Evolutionary conservation across 2,113 vertebrate species (phyloP).

Genomic region (Raja brachyura): DNA sequence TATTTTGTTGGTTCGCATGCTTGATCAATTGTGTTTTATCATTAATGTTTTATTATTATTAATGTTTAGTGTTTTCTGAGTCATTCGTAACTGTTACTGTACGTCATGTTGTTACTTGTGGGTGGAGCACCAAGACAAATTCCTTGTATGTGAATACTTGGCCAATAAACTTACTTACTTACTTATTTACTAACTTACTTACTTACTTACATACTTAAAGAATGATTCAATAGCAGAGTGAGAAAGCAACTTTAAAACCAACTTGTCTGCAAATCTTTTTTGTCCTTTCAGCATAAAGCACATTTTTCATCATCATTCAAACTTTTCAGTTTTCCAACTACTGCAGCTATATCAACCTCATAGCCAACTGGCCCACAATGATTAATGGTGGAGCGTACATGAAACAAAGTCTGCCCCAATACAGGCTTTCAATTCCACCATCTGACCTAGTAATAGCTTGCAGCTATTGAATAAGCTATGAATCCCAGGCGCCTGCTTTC

Average conservation of each 20-base stretch:
- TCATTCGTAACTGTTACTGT: too few species aligned
- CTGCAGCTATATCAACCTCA: conserved; percentile 23
- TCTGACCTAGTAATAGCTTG: conserved; percentile 24
- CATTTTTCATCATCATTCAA: conserved; percentile 21
- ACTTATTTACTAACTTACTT: too few species aligned
- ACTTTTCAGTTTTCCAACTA: conserved; percentile 15
- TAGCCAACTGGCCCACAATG: conserved; percentile 11
- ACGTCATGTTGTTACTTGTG: too few species aligned
- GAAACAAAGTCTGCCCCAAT: conserved; percentile 1
- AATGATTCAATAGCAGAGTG: not conserved
- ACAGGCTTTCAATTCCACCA: conserved; percentile 30
- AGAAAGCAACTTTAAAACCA: not conserved
- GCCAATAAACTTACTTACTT: too few species aligned
- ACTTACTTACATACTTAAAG: too few species aligned
- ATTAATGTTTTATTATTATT: too few species aligned
- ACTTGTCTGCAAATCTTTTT: not conserved
- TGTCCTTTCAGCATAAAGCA: conserved; percentile 29
- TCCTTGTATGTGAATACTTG: too few species aligned
- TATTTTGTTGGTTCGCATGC: too few species aligned
- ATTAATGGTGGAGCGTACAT: not conserved
- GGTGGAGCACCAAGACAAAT: too few species aligned
- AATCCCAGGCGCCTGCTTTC: conserved; percentile 25
- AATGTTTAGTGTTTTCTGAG: too few species aligned
- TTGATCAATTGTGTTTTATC: too few species aligned
- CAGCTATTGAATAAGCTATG: conserved; percentile 25